Percentiles rank a stretch among this genome's conserved stretches.
phyloP scores from a whole-genome alignment of 2,888 invertebrate species.

The Agelastica alni region DNA sequence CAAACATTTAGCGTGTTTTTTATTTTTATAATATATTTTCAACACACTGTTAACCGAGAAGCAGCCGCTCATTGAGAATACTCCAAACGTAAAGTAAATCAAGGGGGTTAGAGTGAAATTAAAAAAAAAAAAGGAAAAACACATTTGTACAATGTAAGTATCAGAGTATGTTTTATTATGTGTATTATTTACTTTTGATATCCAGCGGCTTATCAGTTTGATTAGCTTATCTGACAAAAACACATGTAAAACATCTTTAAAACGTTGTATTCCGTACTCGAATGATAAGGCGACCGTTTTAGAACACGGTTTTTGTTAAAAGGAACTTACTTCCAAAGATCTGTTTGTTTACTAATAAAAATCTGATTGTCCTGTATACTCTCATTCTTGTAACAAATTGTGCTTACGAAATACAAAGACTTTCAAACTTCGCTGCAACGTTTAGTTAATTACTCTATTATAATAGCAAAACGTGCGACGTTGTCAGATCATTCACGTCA shows the following conservation, averaged over 20 bases:
- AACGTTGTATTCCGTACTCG: slow-evolving; percentile 46
- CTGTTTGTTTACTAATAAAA: slow-evolving; percentile 15
- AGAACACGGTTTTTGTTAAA: slow-evolving; percentile 39
- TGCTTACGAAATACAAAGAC: no score
- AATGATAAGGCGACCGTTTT: slow-evolving; percentile 40
- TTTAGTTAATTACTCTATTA: no score
- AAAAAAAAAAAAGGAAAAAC: slow-evolving; percentile 28
- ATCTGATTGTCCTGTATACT: no score
- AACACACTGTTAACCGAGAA: no score
- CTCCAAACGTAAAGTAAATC: slow-evolving; percentile 16
- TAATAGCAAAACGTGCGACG: no score
- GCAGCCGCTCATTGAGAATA: slow-evolving; percentile 14
- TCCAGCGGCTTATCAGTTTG: slow-evolving; percentile 48
- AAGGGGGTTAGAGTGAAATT: slow-evolving; percentile 16
- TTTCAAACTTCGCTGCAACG: no score
- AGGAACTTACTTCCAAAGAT: no score
- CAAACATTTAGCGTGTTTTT: no score
- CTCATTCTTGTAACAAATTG: no score
- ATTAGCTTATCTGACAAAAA: slow-evolving; percentile 54
- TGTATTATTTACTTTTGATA: slow-evolving; percentile 42
- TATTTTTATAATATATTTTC: no score
- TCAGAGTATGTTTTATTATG: slow-evolving; percentile 40
- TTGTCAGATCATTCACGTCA: no score
- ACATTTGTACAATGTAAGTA: slow-evolving; percentile 34
- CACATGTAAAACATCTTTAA: slow-evolving; percentile 54